A percentile compares a stretch with the other conserved stretches of the same genome.
These are phyloP conservation scores for Diuraphis noxia DNA, from an alignment of 1,140 invertebrate species.

Conservation along the genomic window DNA sequence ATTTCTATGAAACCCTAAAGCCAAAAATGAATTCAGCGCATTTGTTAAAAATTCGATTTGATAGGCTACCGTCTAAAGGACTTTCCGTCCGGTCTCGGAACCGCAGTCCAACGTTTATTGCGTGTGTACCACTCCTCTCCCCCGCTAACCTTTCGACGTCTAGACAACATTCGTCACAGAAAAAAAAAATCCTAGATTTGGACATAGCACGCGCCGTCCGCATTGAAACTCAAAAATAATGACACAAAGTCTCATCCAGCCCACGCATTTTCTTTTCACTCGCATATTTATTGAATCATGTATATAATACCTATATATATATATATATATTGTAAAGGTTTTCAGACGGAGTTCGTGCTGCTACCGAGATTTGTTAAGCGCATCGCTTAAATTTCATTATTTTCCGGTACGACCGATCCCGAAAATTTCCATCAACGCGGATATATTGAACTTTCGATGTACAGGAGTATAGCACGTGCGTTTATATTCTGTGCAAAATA, in stretches of 20 bases:
- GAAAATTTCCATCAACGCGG: neutral
- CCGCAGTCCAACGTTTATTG: neutral
- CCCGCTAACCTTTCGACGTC: too few relatives aligned
- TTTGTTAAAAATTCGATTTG: neutral
- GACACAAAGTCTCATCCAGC: neutral
- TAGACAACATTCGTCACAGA: neutral
- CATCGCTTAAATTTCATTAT: slow-evolving; percentile 13
- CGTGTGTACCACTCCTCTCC: neutral
- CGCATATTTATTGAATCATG: neutral
- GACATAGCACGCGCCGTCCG: neutral
- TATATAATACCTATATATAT: neutral
- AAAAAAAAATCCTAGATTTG: neutral
- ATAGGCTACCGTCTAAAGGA: neutral
- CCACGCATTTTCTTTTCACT: neutral
- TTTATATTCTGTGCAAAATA: neutral
- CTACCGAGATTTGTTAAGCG: neutral
- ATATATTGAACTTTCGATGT: neutral
- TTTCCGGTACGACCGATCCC: neutral
- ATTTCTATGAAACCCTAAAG: too few relatives aligned
- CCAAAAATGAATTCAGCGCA: neutral
- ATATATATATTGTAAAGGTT: neutral
- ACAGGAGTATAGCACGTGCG: neutral
- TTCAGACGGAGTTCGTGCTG: neutral
- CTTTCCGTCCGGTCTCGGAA: neutral
- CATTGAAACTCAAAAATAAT: neutral